phyloP scores from a whole-genome alignment of 2,113 vertebrate genomes.

The Rhineura floridana region DNA sequence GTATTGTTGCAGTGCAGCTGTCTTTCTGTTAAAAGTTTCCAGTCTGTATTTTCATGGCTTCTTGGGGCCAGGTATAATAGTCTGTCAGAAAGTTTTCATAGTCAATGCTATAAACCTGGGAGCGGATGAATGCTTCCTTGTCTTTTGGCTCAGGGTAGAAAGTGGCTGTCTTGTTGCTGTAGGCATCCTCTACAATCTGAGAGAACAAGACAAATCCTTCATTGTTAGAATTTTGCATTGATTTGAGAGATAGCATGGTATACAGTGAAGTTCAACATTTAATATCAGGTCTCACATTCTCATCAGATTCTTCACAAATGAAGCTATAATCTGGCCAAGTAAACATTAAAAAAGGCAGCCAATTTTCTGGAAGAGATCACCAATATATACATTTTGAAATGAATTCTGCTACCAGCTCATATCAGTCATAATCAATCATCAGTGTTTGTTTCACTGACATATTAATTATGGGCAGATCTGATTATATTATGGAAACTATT shows the following conservation, averaged over 20 bases:
- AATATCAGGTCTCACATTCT: neutral
- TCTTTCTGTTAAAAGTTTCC: slow-evolving; percentile 70
- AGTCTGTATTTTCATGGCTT: slow-evolving; percentile 85
- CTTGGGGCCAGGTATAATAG: slow-evolving; percentile 88
- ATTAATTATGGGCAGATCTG: neutral
- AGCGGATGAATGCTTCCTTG: slow-evolving; percentile 85
- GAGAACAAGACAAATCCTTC: slow-evolving; percentile 31
- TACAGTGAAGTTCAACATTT: slow-evolving; percentile 16
- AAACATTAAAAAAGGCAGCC: accelerated
- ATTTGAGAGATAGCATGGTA: neutral
- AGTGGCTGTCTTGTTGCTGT: slow-evolving; percentile 84
- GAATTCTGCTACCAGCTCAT: neutral
- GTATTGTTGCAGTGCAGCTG: slow-evolving; percentile 39
- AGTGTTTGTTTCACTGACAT: neutral
- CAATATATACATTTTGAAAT: neutral
- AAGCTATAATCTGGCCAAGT: too few relatives aligned
- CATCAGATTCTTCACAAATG: neutral
- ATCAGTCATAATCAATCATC: neutral
- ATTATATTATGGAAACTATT: neutral
- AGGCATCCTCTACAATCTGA: slow-evolving; percentile 90
- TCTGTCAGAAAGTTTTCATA: slow-evolving; percentile 88
- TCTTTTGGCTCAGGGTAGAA: slow-evolving; percentile 87
- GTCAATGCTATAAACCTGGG: slow-evolving; percentile 85
- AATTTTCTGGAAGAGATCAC: neutral
- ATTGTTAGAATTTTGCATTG: slow-evolving; percentile 19